A percentile compares a stretch with the other conserved stretches of the same genome.
phyloP scores from a whole-genome alignment of 2,797 vertebrate species.

The Acipenser transmontanus region DNA sequence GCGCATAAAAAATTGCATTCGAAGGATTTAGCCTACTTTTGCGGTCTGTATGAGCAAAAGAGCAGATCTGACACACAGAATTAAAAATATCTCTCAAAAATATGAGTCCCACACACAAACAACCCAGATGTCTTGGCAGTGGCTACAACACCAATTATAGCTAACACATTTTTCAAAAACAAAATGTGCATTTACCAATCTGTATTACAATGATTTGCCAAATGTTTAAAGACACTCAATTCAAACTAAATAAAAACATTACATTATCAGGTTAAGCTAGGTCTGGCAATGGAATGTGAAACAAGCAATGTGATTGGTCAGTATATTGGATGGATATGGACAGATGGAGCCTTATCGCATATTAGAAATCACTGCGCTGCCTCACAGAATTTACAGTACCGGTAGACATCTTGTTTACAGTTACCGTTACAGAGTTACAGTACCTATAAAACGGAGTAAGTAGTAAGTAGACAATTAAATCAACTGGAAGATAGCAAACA shows the following conservation, averaged over 20 bases:
- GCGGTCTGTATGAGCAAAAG: neutral
- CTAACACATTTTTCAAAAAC: constrained; percentile 4
- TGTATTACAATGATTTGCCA: neutral
- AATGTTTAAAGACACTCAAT: neutral
- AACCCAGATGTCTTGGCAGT: neutral
- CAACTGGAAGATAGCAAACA: too few species aligned
- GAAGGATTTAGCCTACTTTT: neutral
- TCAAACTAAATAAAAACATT: neutral
- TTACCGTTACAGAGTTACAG: too few species aligned
- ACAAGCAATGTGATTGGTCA: too few species aligned
- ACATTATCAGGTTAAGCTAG: too few species aligned
- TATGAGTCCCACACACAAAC: constrained; percentile 1
- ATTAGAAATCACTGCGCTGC: too few species aligned
- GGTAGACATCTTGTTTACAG: too few species aligned
- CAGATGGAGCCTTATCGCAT: too few species aligned
- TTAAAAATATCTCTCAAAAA: constrained; percentile 7
- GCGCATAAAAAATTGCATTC: neutral
- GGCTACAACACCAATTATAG: neutral
- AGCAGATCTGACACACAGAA: constrained; percentile 11
- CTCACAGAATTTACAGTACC: too few species aligned
- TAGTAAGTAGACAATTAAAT: too few species aligned
- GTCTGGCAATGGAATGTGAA: too few species aligned
- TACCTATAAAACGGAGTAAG: too few species aligned
- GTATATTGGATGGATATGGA: too few species aligned
- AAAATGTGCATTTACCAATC: neutral